Conservation (phyloP, 2,888 invertebrate genomes). For the Gerris lacustris region DNA sequence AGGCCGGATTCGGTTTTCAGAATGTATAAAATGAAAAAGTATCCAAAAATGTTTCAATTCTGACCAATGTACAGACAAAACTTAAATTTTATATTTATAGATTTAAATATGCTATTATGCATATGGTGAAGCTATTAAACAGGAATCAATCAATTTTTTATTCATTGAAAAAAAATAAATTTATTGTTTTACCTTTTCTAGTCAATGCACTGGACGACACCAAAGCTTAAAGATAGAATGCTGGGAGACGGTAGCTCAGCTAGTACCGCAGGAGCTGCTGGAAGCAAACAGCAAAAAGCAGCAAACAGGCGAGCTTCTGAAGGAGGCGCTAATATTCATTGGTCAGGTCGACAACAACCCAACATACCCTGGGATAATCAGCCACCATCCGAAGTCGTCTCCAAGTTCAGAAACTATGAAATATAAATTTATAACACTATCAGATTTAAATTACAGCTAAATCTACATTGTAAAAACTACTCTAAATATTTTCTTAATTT, state of each 20-base stretch:
- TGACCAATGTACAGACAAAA: too few relatives aligned
- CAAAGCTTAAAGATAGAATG: slow-evolving; percentile 84
- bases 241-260: slow-evolving; percentile 39
- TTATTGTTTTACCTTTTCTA: slow-evolving; percentile 38
- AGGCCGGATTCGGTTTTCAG: too few relatives aligned
- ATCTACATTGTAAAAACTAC: too few relatives aligned
- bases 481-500: too few relatives aligned
- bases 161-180: neutral
- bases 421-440: slow-evolving; percentile 47
- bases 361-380: slow-evolving; percentile 56
- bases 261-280: slow-evolving; percentile 27
- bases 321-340: slow-evolving; percentile 69
- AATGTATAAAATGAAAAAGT: too few relatives aligned
- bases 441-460: too few relatives aligned
- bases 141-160: neutral
- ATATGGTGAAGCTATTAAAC: too few relatives aligned
- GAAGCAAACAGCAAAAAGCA: slow-evolving; percentile 37
- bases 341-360: slow-evolving; percentile 33
- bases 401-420: slow-evolving; percentile 82
- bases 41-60: too few relatives aligned
- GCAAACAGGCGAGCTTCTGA: slow-evolving; percentile 65
- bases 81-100: too few relatives aligned
- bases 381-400: slow-evolving; percentile 66
- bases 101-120: too few relatives aligned
- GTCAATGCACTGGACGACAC: slow-evolving; percentile 87